phyloP scores from a whole-genome alignment of 2,113 vertebrate genomes.

The Jacana jacana region DNA sequence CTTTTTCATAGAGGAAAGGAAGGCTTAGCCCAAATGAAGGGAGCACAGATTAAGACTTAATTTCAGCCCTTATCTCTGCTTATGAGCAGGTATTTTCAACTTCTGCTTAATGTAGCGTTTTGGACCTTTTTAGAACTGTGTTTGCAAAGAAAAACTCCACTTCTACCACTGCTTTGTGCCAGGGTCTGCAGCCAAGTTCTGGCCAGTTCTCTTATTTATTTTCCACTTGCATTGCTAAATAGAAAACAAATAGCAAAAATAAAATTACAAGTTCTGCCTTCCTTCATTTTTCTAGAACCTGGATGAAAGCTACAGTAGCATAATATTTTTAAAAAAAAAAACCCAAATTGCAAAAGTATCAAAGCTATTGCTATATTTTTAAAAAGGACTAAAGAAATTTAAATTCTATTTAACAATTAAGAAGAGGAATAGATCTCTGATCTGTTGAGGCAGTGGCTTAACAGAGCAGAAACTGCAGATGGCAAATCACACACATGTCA shows the following conservation, averaged over 20 bases:
- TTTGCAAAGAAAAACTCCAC: neutral
- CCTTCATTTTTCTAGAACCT: neutral
- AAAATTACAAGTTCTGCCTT: neutral
- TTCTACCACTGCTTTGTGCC: neutral
- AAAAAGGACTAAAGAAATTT: neutral
- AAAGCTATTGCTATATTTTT: neutral
- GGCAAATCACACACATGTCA: neutral
- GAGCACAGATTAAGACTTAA: neutral
- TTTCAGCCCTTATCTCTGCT: neutral
- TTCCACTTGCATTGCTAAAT: neutral
- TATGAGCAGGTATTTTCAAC: neutral
- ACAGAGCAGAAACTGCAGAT: neutral
- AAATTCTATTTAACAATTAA: neutral
- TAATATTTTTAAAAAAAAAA: neutral
- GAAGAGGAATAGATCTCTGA: neutral
- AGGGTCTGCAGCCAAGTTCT: neutral
- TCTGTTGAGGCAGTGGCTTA: neutral
- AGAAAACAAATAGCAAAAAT: neutral
- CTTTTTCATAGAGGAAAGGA: neutral
- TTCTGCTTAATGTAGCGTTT: neutral
- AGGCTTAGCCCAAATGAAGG: neutral
- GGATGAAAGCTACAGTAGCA: neutral
- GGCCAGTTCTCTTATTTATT: neutral
- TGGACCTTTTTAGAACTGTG: neutral
- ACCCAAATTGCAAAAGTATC: neutral